Evolutionary conservation across 2,888 invertebrate species (phyloP).

Genomic region (Scaeva pyrastri): DNA sequence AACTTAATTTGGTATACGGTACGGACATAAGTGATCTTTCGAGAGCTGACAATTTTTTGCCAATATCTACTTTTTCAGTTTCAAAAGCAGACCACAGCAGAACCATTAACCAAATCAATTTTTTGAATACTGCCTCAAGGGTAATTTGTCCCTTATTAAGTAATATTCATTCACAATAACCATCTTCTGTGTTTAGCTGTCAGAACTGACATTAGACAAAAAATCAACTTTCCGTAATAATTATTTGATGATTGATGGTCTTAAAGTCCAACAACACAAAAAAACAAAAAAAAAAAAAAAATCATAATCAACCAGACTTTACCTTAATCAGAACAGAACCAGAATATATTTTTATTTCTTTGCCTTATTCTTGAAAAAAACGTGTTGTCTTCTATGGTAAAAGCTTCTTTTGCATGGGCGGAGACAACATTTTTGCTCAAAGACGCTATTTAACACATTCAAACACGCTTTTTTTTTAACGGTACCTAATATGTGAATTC

Average conservation of each 20-base stretch:
- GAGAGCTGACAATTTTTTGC: constrained; percentile 24
- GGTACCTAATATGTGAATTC: constrained; percentile 27
- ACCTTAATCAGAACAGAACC: not conserved
- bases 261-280: not conserved
- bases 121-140: not conserved
- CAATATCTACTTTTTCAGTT: not conserved
- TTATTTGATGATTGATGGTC: constrained; percentile 27
- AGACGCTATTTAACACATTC: not conserved
- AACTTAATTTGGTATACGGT: not conserved
- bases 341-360: not conserved
- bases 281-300: not conserved
- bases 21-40: not conserved
- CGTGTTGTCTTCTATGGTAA: not conserved
- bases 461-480: not conserved
- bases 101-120: constrained; percentile 13
- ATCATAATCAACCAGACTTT: not conserved
- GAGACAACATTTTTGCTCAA: constrained; percentile 6
- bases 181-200: not conserved
- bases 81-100: not conserved
- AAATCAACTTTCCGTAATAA: constrained; percentile 9
- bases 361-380: not conserved
- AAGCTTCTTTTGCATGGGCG: constrained; percentile 26
- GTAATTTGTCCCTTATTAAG: constrained; percentile 25
- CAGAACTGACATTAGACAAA: not conserved
- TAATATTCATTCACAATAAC: not conserved